A percentile compares a stretch with the other conserved stretches of the same genome.
Conservation (phyloP, 2,888 invertebrate species). For the Ryuthela nishihirai region DNA sequence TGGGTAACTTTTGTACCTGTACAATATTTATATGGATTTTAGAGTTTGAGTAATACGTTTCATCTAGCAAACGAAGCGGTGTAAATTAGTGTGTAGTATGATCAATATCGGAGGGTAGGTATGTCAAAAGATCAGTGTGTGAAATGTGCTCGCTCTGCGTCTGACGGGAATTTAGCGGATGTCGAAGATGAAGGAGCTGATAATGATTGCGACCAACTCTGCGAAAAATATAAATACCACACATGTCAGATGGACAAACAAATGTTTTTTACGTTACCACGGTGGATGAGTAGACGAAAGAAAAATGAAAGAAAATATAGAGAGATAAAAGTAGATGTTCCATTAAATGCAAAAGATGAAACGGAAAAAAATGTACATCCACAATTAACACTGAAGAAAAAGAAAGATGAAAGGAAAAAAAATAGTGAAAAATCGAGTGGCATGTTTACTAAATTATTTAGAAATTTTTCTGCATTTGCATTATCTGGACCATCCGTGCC, state of each 20-base stretch:
- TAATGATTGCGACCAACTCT: neutral
- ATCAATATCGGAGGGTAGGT: too few relatives aligned
- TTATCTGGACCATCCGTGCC: too few relatives aligned
- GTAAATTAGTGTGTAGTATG: too few relatives aligned
- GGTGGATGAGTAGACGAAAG: conserved; percentile 33
- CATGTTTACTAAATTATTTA: conserved; percentile 21
- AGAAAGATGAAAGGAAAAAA: conserved; percentile 6
- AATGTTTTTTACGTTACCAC: conserved; percentile 27
- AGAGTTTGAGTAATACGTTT: too few relatives aligned
- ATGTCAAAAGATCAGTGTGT: conserved; percentile 20
- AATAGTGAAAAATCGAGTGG: conserved; percentile 4
- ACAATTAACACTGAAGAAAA: neutral
- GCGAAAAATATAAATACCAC: neutral
- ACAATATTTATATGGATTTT: too few relatives aligned
- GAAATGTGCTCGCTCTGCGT: conserved; percentile 23
- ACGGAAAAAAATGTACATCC: neutral
- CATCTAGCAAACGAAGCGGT: too few relatives aligned
- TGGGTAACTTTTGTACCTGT: too few relatives aligned
- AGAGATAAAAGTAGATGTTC: conserved; percentile 24
- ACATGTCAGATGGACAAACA: conserved; percentile 16
- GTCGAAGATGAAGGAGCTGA: conserved; percentile 3
- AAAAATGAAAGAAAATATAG: conserved; percentile 14
- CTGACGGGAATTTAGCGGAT: conserved; percentile 29
- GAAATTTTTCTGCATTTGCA: conserved; percentile 20
- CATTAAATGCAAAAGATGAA: conserved; percentile 6